Conservation (phyloP, 2,888 invertebrate genomes). For the Oligia latruncula region DNA sequence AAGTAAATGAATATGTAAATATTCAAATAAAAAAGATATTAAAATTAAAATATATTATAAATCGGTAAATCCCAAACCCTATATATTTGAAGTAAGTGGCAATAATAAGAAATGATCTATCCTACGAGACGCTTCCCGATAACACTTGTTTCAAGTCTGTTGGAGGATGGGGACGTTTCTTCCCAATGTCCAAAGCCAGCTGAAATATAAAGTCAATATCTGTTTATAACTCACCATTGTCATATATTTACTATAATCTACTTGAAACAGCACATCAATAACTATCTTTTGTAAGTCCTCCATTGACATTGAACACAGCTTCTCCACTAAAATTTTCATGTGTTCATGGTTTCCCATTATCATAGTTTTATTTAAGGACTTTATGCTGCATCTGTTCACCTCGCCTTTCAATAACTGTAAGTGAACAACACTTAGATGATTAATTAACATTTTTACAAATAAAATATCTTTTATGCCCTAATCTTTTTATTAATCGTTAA, state of each 20-base stretch:
- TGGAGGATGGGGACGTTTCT: too few species aligned
- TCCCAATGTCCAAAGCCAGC: neutral
- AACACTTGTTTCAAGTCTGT: too few species aligned
- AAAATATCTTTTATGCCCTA: neutral
- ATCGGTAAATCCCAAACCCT: too few species aligned
- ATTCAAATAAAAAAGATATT: too few species aligned
- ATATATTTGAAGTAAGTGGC: too few species aligned
- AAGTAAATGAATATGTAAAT: too few species aligned
- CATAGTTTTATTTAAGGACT: slow-evolving; percentile 72
- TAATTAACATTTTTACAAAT: neutral
- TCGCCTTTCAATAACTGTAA: slow-evolving; percentile 81
- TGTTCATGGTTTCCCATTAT: slow-evolving; percentile 71
- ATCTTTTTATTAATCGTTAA: neutral
- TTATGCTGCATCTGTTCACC: slow-evolving; percentile 75
- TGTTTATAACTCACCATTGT: slow-evolving; percentile 83
- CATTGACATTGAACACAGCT: slow-evolving; percentile 83
- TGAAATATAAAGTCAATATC: neutral
- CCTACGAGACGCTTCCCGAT: too few species aligned
- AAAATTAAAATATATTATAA: too few species aligned
- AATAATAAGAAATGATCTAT: too few species aligned
- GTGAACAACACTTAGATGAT: neutral
- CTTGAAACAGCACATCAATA: slow-evolving; percentile 83
- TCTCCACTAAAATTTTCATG: slow-evolving; percentile 76
- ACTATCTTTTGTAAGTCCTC: slow-evolving; percentile 83
- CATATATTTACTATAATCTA: slow-evolving; percentile 88